Conservation (phyloP, 2,888 invertebrate genomes). For the Torymus auratus region DNA sequence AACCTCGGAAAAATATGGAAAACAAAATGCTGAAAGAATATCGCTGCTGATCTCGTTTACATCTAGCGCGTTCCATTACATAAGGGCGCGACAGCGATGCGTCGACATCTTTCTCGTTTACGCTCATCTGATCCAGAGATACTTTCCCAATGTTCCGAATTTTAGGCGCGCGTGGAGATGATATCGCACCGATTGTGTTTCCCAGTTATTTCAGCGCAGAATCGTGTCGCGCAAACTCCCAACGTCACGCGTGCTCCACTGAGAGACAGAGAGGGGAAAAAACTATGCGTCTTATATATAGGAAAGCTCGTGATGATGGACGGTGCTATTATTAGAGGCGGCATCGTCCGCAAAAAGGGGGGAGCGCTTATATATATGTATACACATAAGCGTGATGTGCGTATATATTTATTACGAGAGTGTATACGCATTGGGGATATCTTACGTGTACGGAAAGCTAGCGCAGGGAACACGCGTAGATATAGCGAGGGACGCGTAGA, state of each 20-base stretch:
- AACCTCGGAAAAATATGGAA: not conserved
- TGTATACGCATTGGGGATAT: too few species aligned
- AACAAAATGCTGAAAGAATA: not conserved
- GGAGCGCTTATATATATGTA: not conserved
- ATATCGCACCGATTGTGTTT: constrained; percentile 46
- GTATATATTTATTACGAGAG: too few species aligned
- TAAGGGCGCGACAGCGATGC: constrained; percentile 5
- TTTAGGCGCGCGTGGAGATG: constrained; percentile 39
- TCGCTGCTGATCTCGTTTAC: constrained; percentile 35
- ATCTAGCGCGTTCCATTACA: constrained; percentile 2
- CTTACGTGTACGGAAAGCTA: too few species aligned
- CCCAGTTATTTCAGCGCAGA: too few species aligned
- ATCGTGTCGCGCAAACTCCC: too few species aligned
- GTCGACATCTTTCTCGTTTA: constrained; percentile 24
- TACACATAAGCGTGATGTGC: too few species aligned
- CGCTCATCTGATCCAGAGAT: constrained; percentile 22
- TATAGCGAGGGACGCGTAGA: not conserved
- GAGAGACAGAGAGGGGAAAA: not conserved
- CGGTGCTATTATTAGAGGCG: constrained; percentile 42
- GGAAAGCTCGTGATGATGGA: constrained; percentile 25
- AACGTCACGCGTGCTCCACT: not conserved
- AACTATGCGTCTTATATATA: not conserved
- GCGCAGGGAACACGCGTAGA: not conserved
- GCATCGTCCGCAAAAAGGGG: constrained; percentile 1
- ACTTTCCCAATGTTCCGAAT: constrained; percentile 55